Percentiles rank a stretch among this genome's conserved stretches.
These are phyloP conservation scores for Ferrisia virgata DNA, from an alignment of 2,888 invertebrate species.

Conservation along the genomic window DNA sequence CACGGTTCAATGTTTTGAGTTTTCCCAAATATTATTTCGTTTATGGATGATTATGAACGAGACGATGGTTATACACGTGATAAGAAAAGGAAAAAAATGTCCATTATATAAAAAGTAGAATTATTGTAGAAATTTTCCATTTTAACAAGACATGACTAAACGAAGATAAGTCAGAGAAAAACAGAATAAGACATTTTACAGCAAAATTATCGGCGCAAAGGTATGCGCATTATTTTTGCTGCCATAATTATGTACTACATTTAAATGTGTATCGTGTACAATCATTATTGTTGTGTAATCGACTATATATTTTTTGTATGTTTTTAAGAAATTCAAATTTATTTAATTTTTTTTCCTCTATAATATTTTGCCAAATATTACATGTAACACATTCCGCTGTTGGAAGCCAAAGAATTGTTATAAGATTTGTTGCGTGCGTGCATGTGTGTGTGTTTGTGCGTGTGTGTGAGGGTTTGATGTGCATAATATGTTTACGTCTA, in stretches of 20 bases:
- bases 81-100: neutral
- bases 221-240: neutral
- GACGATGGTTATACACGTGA: neutral
- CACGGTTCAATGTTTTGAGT: neutral
- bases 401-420: constrained; percentile 29
- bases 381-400: constrained; percentile 4
- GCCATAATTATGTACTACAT: too few relatives aligned
- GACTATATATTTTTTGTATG: constrained; percentile 16
- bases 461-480: neutral
- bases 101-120: neutral
- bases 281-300: constrained; percentile 30
- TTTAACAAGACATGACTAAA: neutral
- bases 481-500: neutral
- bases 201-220: neutral
- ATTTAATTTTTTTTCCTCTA: neutral
- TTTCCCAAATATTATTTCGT: neutral
- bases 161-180: neutral
- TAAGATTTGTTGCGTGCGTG: neutral
- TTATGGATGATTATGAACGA: neutral
- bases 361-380: constrained; percentile 5
- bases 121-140: neutral
- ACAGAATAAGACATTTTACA: neutral
- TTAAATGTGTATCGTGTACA: constrained; percentile 26
- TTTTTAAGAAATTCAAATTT: neutral
- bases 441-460: neutral